phyloP scores from a whole-genome alignment of 37 sponge, comb jelly and placozoan species.

The Agelas oroides region DNA sequence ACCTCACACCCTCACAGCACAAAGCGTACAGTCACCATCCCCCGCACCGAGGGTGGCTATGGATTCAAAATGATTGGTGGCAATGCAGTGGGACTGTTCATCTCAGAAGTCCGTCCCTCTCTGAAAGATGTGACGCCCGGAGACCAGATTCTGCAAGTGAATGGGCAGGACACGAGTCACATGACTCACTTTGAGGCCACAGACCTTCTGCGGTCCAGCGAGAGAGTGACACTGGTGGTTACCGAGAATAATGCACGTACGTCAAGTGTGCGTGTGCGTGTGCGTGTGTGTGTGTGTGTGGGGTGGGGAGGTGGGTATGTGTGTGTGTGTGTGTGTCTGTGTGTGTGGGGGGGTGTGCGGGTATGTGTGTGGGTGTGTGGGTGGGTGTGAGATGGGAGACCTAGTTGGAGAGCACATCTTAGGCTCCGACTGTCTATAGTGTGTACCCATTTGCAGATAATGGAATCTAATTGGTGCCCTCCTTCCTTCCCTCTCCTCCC shows the following conservation, averaged over 20 bases:
- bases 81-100: constrained; percentile 77
- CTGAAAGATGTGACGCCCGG: constrained; percentile 5
- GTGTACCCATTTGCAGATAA: too few species aligned
- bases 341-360: too few species aligned
- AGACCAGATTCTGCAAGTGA: constrained; percentile 51
- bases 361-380: too few species aligned
- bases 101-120: constrained; percentile 31
- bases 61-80: constrained; percentile 73
- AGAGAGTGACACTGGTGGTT: constrained; percentile 27
- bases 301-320: too few species aligned
- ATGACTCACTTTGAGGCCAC: constrained; percentile 58
- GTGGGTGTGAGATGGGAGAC: too few species aligned
- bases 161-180: constrained; percentile 10
- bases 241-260: constrained; percentile 55
- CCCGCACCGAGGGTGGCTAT: constrained; percentile 29
- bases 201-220: constrained; percentile 21
- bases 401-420: too few species aligned
- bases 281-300: too few species aligned
- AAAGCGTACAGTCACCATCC: constrained; percentile 43
- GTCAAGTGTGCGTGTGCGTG: constrained; percentile 3
- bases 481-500: too few species aligned
- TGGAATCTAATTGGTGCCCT: too few species aligned
- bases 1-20: not conserved
- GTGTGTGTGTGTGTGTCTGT: too few species aligned
- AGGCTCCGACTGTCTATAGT: too few species aligned